Evolutionary conservation across 2,113 vertebrate species (phyloP).

Genomic region (Leuciscus idus): DNA sequence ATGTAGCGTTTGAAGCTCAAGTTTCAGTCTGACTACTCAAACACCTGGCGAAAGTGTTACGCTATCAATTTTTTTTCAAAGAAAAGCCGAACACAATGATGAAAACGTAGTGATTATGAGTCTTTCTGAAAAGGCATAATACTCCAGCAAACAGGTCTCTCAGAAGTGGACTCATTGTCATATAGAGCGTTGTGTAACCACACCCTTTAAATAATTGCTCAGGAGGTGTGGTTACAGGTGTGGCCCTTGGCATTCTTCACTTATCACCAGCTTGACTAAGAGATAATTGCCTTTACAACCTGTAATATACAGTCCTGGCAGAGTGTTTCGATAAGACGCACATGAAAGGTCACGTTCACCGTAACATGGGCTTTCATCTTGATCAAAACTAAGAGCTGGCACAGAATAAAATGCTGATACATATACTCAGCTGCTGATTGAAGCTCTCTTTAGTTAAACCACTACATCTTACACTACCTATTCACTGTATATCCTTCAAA

Average conservation of each 20-base stretch:
- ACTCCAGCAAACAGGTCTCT: slow-evolving; percentile 45
- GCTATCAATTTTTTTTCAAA: background rate
- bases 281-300: slow-evolving; percentile 55
- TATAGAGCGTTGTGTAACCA: slow-evolving; percentile 33
- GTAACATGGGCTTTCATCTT: slow-evolving; percentile 18
- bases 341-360: slow-evolving; percentile 11
- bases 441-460: slow-evolving; percentile 17
- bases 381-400: slow-evolving; percentile 38
- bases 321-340: slow-evolving; percentile 41
- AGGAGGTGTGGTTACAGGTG: slow-evolving; percentile 49
- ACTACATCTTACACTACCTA: slow-evolving; percentile 56
- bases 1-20: background rate
- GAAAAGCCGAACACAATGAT: slow-evolving; percentile 12
- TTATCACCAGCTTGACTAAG: slow-evolving; percentile 52
- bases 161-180: slow-evolving; percentile 46
- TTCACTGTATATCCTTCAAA: background rate
- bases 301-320: slow-evolving; percentile 42
- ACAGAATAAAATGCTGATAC: slow-evolving; percentile 15
- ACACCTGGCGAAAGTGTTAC: slow-evolving; percentile 20
- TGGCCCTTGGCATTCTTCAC: slow-evolving; percentile 53
- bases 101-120: slow-evolving; percentile 19
- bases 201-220: slow-evolving; percentile 56
- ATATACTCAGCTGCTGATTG: background rate
- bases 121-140: slow-evolving; percentile 46
- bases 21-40: background rate